Percentiles rank a stretch among this genome's conserved stretches.
phyloP scores from a whole-genome alignment of 2,888 invertebrate species.

The Alloscopus bannaensis region DNA sequence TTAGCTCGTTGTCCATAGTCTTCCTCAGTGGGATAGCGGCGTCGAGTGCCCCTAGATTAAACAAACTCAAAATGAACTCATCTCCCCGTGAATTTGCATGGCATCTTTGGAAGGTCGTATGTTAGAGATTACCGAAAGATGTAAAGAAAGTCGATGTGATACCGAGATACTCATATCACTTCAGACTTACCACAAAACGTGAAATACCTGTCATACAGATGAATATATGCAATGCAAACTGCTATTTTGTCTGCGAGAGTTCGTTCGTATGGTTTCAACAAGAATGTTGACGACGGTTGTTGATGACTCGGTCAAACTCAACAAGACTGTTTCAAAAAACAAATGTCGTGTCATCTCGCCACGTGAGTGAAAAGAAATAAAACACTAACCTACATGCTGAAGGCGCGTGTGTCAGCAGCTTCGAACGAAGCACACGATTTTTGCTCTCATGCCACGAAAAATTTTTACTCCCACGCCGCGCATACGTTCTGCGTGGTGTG shows the following conservation, averaged over 20 bases:
- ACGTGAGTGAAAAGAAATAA: constrained; percentile 61
- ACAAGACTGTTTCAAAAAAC: no score
- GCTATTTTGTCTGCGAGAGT: constrained; percentile 41
- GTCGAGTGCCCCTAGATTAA: constrained; percentile 67
- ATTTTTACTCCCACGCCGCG: constrained; percentile 7
- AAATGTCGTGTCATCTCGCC: constrained; percentile 45
- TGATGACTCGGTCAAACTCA: no score
- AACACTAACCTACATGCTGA: constrained; percentile 69
- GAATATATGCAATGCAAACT: constrained; percentile 57
- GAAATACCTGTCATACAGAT: constrained; percentile 47
- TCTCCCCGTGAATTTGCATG: no score
- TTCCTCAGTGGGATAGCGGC: constrained; percentile 69
- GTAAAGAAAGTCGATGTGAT: constrained; percentile 38
- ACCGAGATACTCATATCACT: constrained; percentile 44
- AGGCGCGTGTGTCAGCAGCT: constrained; percentile 66
- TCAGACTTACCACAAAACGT: constrained; percentile 50
- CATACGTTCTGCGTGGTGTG: no score
- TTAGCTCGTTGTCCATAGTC: constrained; percentile 67
- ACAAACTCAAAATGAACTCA: constrained; percentile 5
- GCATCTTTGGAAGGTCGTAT: no score
- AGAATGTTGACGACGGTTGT: constrained; percentile 44
- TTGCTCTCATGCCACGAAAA: constrained; percentile 68
- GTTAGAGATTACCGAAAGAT: constrained; percentile 39
- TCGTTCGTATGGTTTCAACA: constrained; percentile 24
- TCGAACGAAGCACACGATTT: constrained; percentile 70